Evolutionary conservation across 2,797 vertebrate species (phyloP), one percentile per base, ranked within the genome.

Genomic region (Poecilia picta): DNA sequence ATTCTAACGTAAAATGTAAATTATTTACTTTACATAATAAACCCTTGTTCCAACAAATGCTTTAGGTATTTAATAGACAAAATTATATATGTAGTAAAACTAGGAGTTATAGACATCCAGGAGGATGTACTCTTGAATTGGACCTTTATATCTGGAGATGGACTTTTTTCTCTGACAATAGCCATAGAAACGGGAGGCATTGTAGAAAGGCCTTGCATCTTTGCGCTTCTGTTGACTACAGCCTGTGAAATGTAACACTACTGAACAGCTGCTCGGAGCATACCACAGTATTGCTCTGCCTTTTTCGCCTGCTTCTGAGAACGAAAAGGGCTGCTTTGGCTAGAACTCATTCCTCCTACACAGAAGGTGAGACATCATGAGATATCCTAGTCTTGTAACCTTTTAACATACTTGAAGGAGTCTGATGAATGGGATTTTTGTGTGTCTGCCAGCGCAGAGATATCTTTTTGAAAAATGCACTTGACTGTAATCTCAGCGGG

Each of bases 201-300:
- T 76, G 80, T 85, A 62, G 89, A 87, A 91, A 85, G 89, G 70
- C 86, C 80, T 88, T 91, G 82, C 78, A 75, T 87, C 79, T 87
- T 82, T 85, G 81, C 36, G 5, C 83, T 77, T 83, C 70, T 86
- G 84, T 90, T 85, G 87, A 83, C 73, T 23, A 39, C 59, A 74
- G 79, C 77, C 76, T 90, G 89, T 92, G 91, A 93, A 93, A 91
- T 89, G 88, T 91, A 92, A 92, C 90, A 90, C 89, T 82, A 66
- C 78, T 47, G 75, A 90, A 89, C 91, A 91, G 89, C 89, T 92
- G 90, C 85, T 82, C 71, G 18, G 78, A 72, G 80, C 84, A 81
- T 80, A 80, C 31, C 83, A 85, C 83, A 76, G 83, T 83, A 78
- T 82, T 78, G 59, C 82, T 89, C 79, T 62, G 74, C 45, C 55